phyloP scores from a whole-genome alignment of 2,797 vertebrate species.

The Coregonus suidteri region DNA sequence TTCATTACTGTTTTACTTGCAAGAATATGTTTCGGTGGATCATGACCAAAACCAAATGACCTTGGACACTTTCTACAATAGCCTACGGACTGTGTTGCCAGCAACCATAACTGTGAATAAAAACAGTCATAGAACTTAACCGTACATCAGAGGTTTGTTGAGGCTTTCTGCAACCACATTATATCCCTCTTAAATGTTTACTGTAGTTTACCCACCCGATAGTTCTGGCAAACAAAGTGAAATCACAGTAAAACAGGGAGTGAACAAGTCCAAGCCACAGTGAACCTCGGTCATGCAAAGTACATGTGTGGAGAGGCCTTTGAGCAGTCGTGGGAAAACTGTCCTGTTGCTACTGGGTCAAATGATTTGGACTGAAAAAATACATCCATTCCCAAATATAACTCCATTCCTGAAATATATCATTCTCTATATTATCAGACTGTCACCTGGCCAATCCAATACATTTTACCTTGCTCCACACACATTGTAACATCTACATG shows the following conservation, averaged over 20 bases:
- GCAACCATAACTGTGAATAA: constrained; percentile 81
- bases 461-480: background rate
- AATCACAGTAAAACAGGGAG: constrained; percentile 59
- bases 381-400: background rate
- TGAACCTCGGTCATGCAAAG: constrained; percentile 60
- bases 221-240: constrained; percentile 63
- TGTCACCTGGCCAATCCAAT: constrained; percentile 7
- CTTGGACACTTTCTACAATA: constrained; percentile 71
- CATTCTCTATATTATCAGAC: background rate
- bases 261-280: constrained; percentile 65
- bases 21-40: constrained; percentile 67
- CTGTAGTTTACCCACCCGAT: constrained; percentile 73
- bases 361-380: constrained; percentile 25
- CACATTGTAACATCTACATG: background rate
- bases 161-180: constrained; percentile 70
- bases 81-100: constrained; percentile 61
- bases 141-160: constrained; percentile 77
- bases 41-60: constrained; percentile 75
- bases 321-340: constrained; percentile 70
- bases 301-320: constrained; percentile 50
- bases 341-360: constrained; percentile 36
- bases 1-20: constrained; percentile 73
- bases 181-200: constrained; percentile 79
- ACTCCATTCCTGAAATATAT: background rate
- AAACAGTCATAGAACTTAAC: constrained; percentile 72